Percentiles rank a stretch among this genome's conserved stretches.
Conservation (phyloP, 2,797 vertebrate species). For the Trematomus bernacchii region DNA sequence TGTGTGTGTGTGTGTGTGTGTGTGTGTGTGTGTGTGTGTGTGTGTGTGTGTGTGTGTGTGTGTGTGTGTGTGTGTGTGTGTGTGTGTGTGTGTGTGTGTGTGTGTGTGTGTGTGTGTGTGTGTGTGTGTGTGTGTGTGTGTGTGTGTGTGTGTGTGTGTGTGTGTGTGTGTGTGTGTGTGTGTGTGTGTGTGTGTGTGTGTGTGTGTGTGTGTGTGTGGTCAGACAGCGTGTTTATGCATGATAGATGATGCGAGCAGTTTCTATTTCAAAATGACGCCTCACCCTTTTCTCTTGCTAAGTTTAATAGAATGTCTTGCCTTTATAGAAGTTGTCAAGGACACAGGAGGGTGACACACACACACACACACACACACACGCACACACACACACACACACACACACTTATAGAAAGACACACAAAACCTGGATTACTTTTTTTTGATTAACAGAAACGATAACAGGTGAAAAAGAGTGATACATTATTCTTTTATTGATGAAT, state of each 20-base stretch:
- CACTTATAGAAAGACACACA: background rate
- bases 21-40: too few relatives aligned
- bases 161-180: constrained; percentile 10
- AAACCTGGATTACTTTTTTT: constrained; percentile 11
- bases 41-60: constrained; percentile 39
- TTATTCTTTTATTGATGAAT: background rate
- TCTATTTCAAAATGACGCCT: constrained; percentile 40
- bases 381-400: constrained; percentile 3
- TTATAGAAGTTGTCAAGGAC: constrained; percentile 44
- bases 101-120: constrained; percentile 12
- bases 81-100: constrained; percentile 39
- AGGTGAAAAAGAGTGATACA: constrained; percentile 19
- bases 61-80: constrained; percentile 39
- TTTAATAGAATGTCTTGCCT: constrained; percentile 6
- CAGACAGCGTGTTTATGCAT: constrained; percentile 58
- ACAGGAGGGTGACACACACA: background rate
- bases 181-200: constrained; percentile 39
- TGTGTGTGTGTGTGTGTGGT: constrained; percentile 44
- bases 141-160: constrained; percentile 42
- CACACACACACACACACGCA: constrained; percentile 17
- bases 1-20: too few relatives aligned
- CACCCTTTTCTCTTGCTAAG: background rate
- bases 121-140: constrained; percentile 40
- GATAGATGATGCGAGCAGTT: constrained; percentile 50
- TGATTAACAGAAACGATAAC: background rate